phyloP scores from a whole-genome alignment of 2,888 invertebrate genomes.

The Allolobophora icterica region DNA sequence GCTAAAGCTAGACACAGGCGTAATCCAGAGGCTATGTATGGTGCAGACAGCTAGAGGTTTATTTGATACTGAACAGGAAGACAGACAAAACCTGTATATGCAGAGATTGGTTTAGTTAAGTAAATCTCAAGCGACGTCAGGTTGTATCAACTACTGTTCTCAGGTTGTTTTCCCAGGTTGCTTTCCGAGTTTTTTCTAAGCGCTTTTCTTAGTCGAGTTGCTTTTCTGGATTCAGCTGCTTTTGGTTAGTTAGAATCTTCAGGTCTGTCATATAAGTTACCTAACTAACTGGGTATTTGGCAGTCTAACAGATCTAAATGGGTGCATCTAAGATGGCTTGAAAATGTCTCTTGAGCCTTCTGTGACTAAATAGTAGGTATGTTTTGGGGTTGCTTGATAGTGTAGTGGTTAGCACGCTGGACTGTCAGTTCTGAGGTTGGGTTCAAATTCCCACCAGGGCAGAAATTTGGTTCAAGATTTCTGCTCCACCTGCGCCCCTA shows the following conservation, averaged over 20 bases:
- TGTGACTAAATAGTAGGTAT: no score
- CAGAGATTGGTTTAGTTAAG: background rate
- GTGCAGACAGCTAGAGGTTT: background rate
- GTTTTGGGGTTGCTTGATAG: no score
- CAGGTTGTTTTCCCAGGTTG: background rate
- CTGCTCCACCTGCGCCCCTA: no score
- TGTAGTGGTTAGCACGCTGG: no score
- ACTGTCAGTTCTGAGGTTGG: no score
- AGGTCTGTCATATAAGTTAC: background rate
- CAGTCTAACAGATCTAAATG: no score
- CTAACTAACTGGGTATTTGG: background rate
- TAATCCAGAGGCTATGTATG: background rate
- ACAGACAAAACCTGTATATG: background rate
- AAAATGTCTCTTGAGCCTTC: no score
- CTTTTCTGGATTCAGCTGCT: background rate
- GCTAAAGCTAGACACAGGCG: no score
- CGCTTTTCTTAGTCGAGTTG: background rate
- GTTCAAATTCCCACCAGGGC: no score
- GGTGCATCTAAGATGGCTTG: no score
- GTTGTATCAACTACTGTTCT: background rate
- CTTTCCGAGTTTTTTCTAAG: background rate
- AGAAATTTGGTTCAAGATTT: no score
- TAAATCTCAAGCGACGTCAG: background rate
- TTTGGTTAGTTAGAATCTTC: background rate
- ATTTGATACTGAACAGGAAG: background rate